These are phyloP conservation scores for Sympetrum striolatum DNA, from an alignment of 2,888 invertebrate genomes.

Conservation along the genomic window DNA sequence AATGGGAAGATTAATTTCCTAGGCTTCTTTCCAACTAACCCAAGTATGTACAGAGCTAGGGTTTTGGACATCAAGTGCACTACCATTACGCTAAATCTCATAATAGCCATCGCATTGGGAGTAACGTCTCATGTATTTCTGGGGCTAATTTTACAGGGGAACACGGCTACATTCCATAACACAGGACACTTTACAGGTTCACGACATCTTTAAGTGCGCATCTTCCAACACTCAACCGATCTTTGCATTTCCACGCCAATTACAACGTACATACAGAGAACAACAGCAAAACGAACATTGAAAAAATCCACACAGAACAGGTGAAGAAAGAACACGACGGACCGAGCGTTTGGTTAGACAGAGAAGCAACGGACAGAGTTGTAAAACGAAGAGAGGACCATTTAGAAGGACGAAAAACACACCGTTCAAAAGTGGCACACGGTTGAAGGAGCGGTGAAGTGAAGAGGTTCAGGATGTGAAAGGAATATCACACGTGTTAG, in stretches of 20 bases:
- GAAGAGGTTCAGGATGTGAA: neutral
- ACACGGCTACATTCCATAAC: slow-evolving; percentile 11
- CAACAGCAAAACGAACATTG: neutral
- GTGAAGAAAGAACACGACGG: neutral
- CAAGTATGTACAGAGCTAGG: neutral
- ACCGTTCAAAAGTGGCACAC: slow-evolving; percentile 5
- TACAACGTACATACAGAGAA: neutral
- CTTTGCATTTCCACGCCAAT: slow-evolving; percentile 12
- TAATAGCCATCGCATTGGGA: neutral
- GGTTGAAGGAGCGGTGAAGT: neutral
- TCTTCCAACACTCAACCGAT: neutral
- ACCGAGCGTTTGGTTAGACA: neutral
- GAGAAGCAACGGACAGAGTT: neutral
- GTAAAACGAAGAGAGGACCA: slow-evolving; percentile 13
- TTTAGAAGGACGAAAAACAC: slow-evolving; percentile 17
- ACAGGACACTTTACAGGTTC: neutral
- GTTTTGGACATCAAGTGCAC: neutral
- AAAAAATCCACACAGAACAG: neutral
- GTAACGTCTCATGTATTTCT: neutral
- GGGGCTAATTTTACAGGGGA: neutral
- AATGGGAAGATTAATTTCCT: neutral
- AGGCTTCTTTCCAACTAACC: neutral
- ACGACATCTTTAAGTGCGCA: neutral
- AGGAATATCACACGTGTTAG: neutral
- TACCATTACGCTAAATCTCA: neutral